These are phyloP conservation scores for Syngnathus rostellatus DNA, from an alignment of 2,797 vertebrate genomes.

Conservation along the genomic window DNA sequence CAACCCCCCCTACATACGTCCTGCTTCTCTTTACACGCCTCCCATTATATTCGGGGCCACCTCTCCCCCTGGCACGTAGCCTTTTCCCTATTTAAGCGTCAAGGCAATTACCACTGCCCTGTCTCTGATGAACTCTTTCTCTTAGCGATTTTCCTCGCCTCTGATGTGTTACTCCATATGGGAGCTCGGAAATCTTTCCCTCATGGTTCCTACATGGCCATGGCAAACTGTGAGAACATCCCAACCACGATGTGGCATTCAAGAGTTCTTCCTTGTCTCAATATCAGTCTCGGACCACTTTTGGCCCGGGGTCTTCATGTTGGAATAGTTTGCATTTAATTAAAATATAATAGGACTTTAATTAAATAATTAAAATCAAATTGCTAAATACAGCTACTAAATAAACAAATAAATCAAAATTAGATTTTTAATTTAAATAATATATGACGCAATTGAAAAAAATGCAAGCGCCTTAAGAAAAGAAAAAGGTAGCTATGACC, in stretches of 20 bases:
- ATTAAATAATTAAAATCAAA: too few species aligned
- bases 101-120: constrained; percentile 50
- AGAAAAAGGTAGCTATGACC: too few species aligned
- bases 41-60: constrained; percentile 44
- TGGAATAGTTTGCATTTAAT: background rate
- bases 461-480: too few species aligned
- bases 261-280: background rate
- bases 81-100: constrained; percentile 51
- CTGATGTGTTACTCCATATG: constrained; percentile 33
- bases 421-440: too few species aligned
- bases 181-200: constrained; percentile 18
- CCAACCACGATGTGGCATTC: background rate
- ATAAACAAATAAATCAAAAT: too few species aligned
- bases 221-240: constrained; percentile 5
- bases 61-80: constrained; percentile 42
- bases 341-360: too few species aligned
- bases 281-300: background rate
- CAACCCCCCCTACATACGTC: constrained; percentile 34
- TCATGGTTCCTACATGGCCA: constrained; percentile 15
- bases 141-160: constrained; percentile 25
- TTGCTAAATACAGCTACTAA: too few species aligned
- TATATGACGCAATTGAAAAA: too few species aligned
- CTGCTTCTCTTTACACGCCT: constrained; percentile 57
- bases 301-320: background rate
- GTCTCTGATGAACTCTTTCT: constrained; percentile 41